Evolutionary conservation across 2,797 vertebrate species (phyloP).

Genomic region (Chelonia mydas): DNA sequence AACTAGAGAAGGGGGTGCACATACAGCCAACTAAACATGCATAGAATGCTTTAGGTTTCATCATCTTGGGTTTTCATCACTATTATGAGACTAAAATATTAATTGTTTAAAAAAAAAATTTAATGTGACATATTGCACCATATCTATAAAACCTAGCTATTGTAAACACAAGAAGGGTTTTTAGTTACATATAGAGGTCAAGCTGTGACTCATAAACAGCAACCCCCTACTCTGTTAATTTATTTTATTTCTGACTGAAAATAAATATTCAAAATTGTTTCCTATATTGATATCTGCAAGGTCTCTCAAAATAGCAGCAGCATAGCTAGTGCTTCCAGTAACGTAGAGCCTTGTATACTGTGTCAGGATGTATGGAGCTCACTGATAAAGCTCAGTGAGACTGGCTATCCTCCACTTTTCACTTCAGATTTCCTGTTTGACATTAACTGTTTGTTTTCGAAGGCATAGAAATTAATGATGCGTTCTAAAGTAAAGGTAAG

Average conservation of each 20-base stretch:
- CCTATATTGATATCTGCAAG: neutral
- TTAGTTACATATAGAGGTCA: neutral
- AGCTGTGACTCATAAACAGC: neutral
- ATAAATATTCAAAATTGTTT: neutral
- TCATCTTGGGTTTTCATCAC: neutral
- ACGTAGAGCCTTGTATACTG: constrained; percentile 11
- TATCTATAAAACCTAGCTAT: neutral
- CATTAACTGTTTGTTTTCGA: constrained; percentile 59
- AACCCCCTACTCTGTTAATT: neutral
- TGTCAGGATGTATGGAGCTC: constrained; percentile 40
- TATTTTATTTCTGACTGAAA: neutral
- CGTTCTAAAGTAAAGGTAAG: constrained; percentile 54
- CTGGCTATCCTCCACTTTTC: constrained; percentile 68
- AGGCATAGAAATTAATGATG: constrained; percentile 38
- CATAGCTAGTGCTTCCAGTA: constrained; percentile 7
- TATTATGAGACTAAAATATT: neutral
- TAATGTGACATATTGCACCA: neutral
- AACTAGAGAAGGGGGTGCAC: neutral
- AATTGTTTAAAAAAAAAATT: neutral
- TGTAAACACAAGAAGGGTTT: neutral
- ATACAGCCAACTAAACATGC: neutral
- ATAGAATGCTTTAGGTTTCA: neutral
- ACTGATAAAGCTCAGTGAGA: constrained; percentile 60
- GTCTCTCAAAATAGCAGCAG: constrained; percentile 30
- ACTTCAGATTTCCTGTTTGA: constrained; percentile 73